phyloP scores from a whole-genome alignment of 2,888 invertebrate genomes.

The Tethea ocularis region DNA sequence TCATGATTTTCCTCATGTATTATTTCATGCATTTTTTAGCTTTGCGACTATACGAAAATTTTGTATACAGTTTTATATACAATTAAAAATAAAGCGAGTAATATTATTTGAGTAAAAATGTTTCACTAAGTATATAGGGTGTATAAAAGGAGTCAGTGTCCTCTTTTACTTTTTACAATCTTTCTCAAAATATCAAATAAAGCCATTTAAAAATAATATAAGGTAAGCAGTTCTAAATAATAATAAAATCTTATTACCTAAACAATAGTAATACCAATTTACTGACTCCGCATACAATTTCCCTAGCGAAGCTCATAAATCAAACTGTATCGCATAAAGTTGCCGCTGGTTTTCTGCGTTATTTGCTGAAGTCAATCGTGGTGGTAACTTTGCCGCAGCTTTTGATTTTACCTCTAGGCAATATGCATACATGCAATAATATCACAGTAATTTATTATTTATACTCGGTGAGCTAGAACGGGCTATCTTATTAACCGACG shows the following conservation, averaged over 20 bases:
- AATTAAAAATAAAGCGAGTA: too few relatives aligned
- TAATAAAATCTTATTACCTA: not conserved
- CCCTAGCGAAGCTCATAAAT: conserved; percentile 3
- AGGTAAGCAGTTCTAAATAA: not conserved
- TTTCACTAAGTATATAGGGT: too few relatives aligned
- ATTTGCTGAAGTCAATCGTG: conserved; percentile 23
- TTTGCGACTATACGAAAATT: too few relatives aligned
- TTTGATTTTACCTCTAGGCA: conserved; percentile 3
- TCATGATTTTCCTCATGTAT: too few relatives aligned
- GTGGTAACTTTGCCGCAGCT: conserved; percentile 13
- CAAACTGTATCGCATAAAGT: conserved; percentile 18
- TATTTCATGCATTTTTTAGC: too few relatives aligned
- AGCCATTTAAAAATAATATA: not conserved
- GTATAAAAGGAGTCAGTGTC: too few relatives aligned
- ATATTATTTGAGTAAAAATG: too few relatives aligned
- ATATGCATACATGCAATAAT: not conserved
- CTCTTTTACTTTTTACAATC: too few relatives aligned
- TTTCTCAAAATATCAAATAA: not conserved
- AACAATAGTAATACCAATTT: conserved; percentile 2
- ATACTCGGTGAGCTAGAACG: too few relatives aligned
- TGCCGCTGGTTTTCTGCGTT: conserved; percentile 18
- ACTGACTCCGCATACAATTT: conserved; percentile 7
- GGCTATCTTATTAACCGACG: too few relatives aligned
- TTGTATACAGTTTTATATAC: too few relatives aligned
- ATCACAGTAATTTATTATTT: too few relatives aligned